phyloP scores from a whole-genome alignment of 1,140 invertebrate species.

The Bombus breviceps region DNA sequence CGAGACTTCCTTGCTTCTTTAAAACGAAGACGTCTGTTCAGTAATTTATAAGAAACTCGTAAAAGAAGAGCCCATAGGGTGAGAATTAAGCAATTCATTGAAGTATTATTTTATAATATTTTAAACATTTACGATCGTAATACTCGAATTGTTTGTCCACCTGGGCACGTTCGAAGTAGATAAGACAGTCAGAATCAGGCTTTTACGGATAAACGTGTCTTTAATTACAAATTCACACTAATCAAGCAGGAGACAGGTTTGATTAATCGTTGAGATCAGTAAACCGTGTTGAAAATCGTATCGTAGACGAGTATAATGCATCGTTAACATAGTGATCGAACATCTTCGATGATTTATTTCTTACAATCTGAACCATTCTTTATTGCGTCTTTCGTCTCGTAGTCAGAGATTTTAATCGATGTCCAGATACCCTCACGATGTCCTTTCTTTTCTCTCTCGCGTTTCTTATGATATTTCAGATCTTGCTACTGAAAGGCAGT shows the following conservation, averaged over 20 bases:
- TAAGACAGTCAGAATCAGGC: background rate
- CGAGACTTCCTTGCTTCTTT: background rate
- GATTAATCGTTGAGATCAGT: conserved; percentile 9
- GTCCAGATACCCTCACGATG: background rate
- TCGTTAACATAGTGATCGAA: background rate
- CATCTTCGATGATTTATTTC: background rate
- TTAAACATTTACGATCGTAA: background rate
- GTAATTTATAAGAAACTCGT: background rate
- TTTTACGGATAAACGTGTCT: background rate
- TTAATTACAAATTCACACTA: conserved; percentile 1
- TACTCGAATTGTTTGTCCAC: background rate
- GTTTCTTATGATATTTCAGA: background rate
- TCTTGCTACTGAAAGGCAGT: background rate
- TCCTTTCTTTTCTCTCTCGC: too few species aligned
- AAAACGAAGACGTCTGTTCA: too few species aligned
- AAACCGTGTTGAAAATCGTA: background rate
- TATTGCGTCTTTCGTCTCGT: background rate
- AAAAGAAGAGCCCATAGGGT: background rate
- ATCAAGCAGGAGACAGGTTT: background rate
- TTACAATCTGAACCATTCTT: background rate
- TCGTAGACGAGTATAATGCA: background rate
- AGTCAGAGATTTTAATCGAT: conserved; percentile 13
- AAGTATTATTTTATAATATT: background rate
- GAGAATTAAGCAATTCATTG: background rate
- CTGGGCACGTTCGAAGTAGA: background rate